Percentiles rank a stretch among this genome's conserved stretches.
Conservation (phyloP, 1,140 invertebrate genomes). For the Drosophila gunungcola region DNA sequence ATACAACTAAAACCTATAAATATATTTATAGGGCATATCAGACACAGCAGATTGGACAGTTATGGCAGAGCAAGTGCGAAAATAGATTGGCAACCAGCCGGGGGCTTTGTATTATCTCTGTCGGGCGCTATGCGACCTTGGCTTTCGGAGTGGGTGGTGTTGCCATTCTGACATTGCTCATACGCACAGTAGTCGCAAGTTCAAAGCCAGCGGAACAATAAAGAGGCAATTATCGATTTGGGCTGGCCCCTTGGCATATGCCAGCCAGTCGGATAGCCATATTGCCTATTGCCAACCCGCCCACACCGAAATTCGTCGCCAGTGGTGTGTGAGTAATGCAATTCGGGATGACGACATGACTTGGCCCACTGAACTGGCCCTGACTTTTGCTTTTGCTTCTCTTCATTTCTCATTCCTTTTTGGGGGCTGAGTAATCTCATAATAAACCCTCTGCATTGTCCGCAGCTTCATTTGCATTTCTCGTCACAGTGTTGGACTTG, state of each 20-base stretch:
- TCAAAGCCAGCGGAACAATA: slow-evolving; percentile 31
- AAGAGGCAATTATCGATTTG: slow-evolving; percentile 49
- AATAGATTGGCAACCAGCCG: not conserved
- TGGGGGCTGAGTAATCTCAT: slow-evolving; percentile 5
- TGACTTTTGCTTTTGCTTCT: slow-evolving; percentile 36
- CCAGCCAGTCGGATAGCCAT: slow-evolving; percentile 1
- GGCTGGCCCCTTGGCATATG: slow-evolving; percentile 23
- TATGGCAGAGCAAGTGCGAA: slow-evolving; percentile 1
- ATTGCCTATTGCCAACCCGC: slow-evolving; percentile 24
- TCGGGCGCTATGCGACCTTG: slow-evolving; percentile 7
- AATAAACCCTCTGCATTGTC: slow-evolving; percentile 22
- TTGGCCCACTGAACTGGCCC: slow-evolving; percentile 26
- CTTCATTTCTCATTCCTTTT: slow-evolving; percentile 5
- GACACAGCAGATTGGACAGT: not conserved
- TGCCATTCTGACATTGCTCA: slow-evolving; percentile 39
- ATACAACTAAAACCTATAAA: slow-evolving; percentile 17
- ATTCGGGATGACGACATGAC: slow-evolving; percentile 54
- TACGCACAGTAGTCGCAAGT: slow-evolving; percentile 56
- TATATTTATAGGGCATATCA: slow-evolving; percentile 19
- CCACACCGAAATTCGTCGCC: slow-evolving; percentile 29
- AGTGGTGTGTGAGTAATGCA: slow-evolving; percentile 71
- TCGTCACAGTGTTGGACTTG: slow-evolving; percentile 11
- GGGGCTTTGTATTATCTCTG: slow-evolving; percentile 11
- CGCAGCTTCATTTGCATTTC: slow-evolving; percentile 46
- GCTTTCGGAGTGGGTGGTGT: slow-evolving; percentile 1